phyloP scores from a whole-genome alignment of 1,140 invertebrate species.

The Parasteatoda tepidariorum region DNA sequence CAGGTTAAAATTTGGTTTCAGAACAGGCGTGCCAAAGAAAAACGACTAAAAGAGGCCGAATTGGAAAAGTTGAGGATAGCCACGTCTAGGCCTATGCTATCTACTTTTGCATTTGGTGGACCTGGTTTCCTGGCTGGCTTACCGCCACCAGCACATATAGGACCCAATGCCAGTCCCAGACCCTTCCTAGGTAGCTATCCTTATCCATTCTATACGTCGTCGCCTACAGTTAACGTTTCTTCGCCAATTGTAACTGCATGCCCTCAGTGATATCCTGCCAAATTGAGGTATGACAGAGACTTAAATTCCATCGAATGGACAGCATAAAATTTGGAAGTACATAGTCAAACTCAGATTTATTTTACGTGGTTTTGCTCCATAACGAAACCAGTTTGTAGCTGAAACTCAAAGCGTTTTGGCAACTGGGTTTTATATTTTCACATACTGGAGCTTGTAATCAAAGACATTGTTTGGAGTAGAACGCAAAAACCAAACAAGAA shows the following conservation, averaged over 20 bases:
- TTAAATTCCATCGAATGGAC: no score
- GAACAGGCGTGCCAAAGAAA: slow-evolving; percentile 73
- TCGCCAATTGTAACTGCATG: slow-evolving; percentile 49
- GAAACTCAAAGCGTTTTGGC: no score
- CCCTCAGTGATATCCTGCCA: slow-evolving; percentile 26
- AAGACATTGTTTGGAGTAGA: no score
- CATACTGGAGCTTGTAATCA: no score
- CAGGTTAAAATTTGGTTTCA: slow-evolving; percentile 72
- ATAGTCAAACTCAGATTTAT: no score
- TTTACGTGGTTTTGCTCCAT: no score
- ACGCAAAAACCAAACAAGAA: no score
- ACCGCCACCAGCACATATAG: slow-evolving; percentile 39
- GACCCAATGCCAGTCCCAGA: slow-evolving; percentile 23
- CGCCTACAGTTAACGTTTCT: slow-evolving; percentile 36
- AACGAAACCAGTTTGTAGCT: no score
- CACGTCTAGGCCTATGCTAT: slow-evolving; percentile 42
- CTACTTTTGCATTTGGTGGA: slow-evolving; percentile 27
- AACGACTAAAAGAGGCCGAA: slow-evolving; percentile 69
- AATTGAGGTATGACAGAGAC: no score
- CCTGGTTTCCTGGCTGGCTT: slow-evolving; percentile 30
- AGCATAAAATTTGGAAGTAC: no score
- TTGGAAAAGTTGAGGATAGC: slow-evolving; percentile 69
- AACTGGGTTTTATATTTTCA: no score
- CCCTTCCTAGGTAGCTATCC: slow-evolving; percentile 21
- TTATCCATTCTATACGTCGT: slow-evolving; percentile 43